phyloP scores from a whole-genome alignment of 1,140 invertebrate species.

The Plectrocnemia conspersa region DNA sequence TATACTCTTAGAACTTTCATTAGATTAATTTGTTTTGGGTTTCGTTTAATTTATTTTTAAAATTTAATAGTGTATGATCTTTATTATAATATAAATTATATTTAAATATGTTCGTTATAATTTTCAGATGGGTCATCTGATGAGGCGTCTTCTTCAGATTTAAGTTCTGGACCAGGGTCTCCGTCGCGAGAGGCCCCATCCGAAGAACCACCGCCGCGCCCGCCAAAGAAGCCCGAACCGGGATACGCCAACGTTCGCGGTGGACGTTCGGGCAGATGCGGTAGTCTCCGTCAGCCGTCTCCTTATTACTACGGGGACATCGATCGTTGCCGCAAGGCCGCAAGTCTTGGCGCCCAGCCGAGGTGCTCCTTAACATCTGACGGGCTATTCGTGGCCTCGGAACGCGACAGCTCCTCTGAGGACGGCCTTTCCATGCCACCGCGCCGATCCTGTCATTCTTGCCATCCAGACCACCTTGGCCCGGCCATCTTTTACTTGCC shows the following conservation, averaged over 20 bases:
- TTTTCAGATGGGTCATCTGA: slow-evolving; percentile 44
- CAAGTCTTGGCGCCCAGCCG: slow-evolving; percentile 65
- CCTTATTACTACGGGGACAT: slow-evolving; percentile 75
- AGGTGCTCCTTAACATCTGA: slow-evolving; percentile 63
- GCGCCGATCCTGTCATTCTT: slow-evolving; percentile 61
- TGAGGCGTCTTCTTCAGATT: slow-evolving; percentile 41
- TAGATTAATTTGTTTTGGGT: no score
- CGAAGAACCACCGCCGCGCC: slow-evolving; percentile 6
- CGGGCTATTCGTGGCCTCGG: slow-evolving; percentile 47
- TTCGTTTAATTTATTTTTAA: no score
- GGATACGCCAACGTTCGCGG: slow-evolving; percentile 42
- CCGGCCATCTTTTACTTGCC: slow-evolving; percentile 58
- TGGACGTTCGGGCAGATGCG: slow-evolving; percentile 41
- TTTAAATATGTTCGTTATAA: slow-evolving; percentile 12
- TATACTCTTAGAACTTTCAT: no score
- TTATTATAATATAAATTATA: no score
- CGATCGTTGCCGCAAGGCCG: slow-evolving; percentile 55
- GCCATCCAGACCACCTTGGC: slow-evolving; percentile 60
- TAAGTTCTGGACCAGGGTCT: slow-evolving; percentile 39
- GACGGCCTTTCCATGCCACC: slow-evolving; percentile 56
- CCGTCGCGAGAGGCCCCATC: slow-evolving; percentile 18
- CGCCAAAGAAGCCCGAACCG: slow-evolving; percentile 39
- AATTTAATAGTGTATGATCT: no score
- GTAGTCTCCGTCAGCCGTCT: slow-evolving; percentile 64
- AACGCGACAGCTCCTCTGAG: slow-evolving; percentile 44